A percentile compares a stretch with the other conserved stretches of the same genome.
These are phyloP conservation scores for Mongoloraphidia duomilia DNA, from an alignment of 2,888 invertebrate genomes.

Conservation along the genomic window DNA sequence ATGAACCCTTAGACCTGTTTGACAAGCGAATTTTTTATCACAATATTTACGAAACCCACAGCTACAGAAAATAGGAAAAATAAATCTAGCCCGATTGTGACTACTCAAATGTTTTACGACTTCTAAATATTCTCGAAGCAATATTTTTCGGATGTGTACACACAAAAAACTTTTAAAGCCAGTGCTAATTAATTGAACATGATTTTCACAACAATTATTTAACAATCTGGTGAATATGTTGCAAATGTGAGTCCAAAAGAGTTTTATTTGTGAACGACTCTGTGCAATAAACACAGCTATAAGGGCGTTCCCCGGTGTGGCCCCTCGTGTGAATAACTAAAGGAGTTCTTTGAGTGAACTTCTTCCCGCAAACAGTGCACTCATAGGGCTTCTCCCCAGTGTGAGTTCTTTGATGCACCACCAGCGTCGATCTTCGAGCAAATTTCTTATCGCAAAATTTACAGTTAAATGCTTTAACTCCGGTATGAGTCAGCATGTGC, in stretches of 20 bases:
- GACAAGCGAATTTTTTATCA: constrained; percentile 2
- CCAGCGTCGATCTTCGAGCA: background rate
- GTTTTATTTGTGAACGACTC: background rate
- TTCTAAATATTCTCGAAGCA: too few species aligned
- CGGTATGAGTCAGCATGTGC: too few species aligned
- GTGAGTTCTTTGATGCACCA: background rate
- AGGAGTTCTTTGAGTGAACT: constrained; percentile 15
- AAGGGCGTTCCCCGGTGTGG: background rate
- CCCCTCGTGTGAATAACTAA: constrained; percentile 21
- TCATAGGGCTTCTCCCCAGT: background rate
- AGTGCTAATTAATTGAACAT: too few species aligned
- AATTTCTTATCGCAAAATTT: background rate
- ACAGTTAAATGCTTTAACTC: background rate
- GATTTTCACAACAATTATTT: too few species aligned
- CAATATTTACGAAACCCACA: background rate
- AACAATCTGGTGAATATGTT: too few species aligned
- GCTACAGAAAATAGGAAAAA: too few species aligned
- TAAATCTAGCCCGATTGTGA: too few species aligned
- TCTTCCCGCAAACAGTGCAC: background rate
- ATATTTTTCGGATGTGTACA: too few species aligned
- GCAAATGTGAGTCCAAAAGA: too few species aligned
- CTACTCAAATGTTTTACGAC: too few species aligned
- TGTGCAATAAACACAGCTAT: background rate
- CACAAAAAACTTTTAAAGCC: too few species aligned
- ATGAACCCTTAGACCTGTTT: background rate